Conservation (phyloP, 2,888 invertebrate genomes). For the Tipula unca region DNA sequence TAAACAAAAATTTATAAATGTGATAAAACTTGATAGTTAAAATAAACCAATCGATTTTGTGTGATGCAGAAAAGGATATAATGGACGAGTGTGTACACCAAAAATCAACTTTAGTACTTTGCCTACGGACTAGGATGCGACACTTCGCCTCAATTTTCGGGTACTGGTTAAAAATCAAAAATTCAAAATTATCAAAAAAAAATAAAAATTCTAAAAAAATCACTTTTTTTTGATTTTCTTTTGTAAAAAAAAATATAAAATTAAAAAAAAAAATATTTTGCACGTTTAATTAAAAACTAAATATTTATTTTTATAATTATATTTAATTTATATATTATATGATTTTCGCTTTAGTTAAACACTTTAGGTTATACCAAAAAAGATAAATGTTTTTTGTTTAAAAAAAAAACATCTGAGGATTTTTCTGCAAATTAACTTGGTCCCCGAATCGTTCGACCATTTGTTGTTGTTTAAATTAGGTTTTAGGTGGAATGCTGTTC, state of each 20-base stretch:
- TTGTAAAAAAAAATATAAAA: background rate
- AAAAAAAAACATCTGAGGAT: background rate
- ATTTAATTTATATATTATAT: background rate
- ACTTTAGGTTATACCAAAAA: background rate
- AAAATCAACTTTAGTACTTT: background rate
- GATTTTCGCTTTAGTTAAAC: background rate
- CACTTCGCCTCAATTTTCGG: background rate
- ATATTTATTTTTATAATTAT: background rate
- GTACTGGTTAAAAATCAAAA: constrained; percentile 17
- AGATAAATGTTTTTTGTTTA: background rate
- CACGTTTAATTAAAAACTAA: background rate
- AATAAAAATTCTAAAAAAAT: background rate
- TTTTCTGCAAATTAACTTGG: background rate
- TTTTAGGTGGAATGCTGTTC: background rate
- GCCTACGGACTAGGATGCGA: background rate
- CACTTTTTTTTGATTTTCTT: constrained; percentile 16
- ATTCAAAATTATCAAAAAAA: constrained; percentile 10
- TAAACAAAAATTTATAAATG: background rate
- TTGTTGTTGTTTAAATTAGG: background rate
- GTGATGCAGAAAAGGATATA: background rate
- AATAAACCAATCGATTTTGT: background rate
- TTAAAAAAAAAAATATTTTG: background rate
- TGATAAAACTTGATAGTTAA: background rate
- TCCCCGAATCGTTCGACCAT: background rate
- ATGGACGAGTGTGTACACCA: background rate